Conservation (phyloP, 1,140 invertebrate genomes). For the Eurosta solidaginis region DNA sequence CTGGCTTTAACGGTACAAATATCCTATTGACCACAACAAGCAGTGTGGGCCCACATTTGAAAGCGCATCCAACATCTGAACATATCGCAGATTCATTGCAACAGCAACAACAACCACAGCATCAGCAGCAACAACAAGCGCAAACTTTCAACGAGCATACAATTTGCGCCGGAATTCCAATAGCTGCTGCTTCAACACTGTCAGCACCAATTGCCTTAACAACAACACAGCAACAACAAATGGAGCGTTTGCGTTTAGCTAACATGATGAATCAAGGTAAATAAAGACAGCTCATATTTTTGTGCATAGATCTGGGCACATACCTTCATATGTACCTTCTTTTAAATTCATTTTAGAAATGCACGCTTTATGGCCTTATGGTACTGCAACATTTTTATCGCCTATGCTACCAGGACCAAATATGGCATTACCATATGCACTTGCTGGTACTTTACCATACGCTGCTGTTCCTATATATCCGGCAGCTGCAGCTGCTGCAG, state of each 20-base stretch:
- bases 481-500: not conserved
- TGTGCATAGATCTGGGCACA: no score
- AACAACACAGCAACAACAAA: constrained; percentile 22
- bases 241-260: constrained; percentile 35
- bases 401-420: constrained; percentile 32
- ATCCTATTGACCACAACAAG: not conserved
- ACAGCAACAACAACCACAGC: not conserved
- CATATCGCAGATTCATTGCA: not conserved
- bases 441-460: constrained; percentile 27
- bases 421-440: constrained; percentile 30
- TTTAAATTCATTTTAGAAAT: constrained; percentile 23
- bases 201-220: not conserved
- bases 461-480: constrained; percentile 31
- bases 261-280: constrained; percentile 37
- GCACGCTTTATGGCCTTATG: constrained; percentile 36
- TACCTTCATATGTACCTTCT: not conserved
- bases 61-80: not conserved
- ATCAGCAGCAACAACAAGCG: no score
- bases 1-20: not conserved
- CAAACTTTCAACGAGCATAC: not conserved
- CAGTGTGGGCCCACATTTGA: no score
- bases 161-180: not conserved
- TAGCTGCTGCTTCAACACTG: not conserved
- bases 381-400: constrained; percentile 33
- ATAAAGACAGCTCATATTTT: not conserved